Base-by-base conservation (phyloP, 2,888 invertebrate species). In the Agriopis marginaria region DNA sequence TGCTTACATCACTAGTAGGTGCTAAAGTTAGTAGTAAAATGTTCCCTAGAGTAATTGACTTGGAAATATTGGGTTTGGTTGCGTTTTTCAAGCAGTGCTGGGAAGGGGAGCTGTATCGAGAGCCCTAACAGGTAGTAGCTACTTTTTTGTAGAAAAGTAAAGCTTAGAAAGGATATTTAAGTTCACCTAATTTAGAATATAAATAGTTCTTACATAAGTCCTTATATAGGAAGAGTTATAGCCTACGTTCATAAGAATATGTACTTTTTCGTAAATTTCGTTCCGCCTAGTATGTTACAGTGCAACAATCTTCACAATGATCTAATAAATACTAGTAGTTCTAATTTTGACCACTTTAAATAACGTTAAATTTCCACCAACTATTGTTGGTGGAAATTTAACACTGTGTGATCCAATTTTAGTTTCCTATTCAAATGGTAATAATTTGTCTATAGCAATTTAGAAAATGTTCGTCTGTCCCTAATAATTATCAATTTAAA, bases 1-100 rank as follows among this genome's bases (percentile, higher is more conserved):
- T 85, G 92, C 92, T 93, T 93, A 93, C 91, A 50, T 88, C 86
- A 69, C 69, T 93, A 92, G 87, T 92, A 93, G 90, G 89, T 92
- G 92, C 93, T 94, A 89, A 92, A 75, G 87, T 91, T 92, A 91
- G 89, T 95, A 95, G 95, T 95, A 95, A 95, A 94, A 96, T 97
- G 96, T 96, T 96, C 96, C 96, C 96, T 96, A 96, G 95, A 96
- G 95, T 97, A 97, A 97, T 97, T 97, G 96, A 97, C 97, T 96
- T 96, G 96, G 96, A 96, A 95, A 95, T 95, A 95, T 96, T 95
- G 93, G 92, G 86, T 89, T 90, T 85, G 86, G 85, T 88, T 86
- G 89, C 87, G 83, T 82, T 81, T 80, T 79, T 75, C 12, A 72
- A 73, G 82, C 82, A 72, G 82, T 88, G 88, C 79, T 83, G 83